A percentile compares a stretch with the other conserved stretches of the same genome.
Evolutionary conservation across 2,797 vertebrate species (phyloP).

Genomic region (Babyrousa celebensis): DNA sequence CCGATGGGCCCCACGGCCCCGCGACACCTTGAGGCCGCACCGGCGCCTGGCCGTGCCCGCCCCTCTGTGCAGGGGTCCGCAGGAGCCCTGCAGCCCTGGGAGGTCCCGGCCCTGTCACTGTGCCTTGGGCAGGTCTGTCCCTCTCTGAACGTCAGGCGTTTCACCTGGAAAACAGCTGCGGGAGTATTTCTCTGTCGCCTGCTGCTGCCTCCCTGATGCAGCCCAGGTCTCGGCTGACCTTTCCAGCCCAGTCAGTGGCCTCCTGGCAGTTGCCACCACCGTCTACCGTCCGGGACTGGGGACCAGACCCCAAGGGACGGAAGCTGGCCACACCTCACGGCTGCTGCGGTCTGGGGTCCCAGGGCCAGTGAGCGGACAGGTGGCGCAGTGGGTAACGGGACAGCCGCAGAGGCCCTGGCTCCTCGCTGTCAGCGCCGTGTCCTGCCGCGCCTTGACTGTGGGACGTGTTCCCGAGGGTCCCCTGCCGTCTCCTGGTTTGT

Average conservation of each 20-base stretch:
- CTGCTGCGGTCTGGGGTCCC: background rate
- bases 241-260: background rate
- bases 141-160: background rate
- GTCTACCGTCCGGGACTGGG: background rate
- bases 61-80: background rate
- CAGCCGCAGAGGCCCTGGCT: background rate
- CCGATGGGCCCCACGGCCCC: conserved; percentile 28
- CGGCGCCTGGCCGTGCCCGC: background rate
- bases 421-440: fast-evolving
- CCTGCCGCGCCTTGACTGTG: background rate
- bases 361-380: background rate
- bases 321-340: too few relatives aligned
- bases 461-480: background rate
- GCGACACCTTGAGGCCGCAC: background rate
- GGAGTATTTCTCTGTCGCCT: background rate
- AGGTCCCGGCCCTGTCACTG: background rate
- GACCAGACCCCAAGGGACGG: background rate
- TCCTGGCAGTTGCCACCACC: background rate
- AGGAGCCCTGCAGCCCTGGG: background rate
- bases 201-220: background rate
- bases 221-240: background rate
- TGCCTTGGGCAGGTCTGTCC: background rate
- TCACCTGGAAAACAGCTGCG: background rate
- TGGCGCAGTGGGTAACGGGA: background rate
- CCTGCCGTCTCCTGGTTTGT: background rate